Percentiles rank a stretch among this genome's conserved stretches.
Conservation (phyloP, 2,888 invertebrate genomes). For the Dasysyrphus albostriatus region DNA sequence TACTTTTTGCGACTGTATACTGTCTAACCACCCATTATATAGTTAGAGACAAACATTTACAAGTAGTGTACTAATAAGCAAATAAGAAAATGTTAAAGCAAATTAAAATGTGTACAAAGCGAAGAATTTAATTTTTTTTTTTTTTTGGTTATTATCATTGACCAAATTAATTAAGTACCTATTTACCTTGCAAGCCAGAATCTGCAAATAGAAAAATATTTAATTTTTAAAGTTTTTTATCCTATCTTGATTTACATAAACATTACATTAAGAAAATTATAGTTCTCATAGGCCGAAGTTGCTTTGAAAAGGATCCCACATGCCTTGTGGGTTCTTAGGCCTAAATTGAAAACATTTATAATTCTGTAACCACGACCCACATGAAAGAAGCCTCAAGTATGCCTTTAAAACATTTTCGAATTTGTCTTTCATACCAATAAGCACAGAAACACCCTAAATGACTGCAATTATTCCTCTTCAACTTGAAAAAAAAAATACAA, state of each 20-base stretch:
- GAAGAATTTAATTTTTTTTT: neutral
- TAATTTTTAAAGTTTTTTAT: slow-evolving; percentile 26
- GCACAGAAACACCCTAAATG: neutral
- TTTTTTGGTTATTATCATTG: slow-evolving; percentile 18
- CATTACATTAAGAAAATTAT: slow-evolving; percentile 36
- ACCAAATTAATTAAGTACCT: slow-evolving; percentile 53
- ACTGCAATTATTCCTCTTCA: neutral
- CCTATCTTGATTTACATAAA: slow-evolving; percentile 39
- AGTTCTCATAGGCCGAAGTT: slow-evolving; percentile 25
- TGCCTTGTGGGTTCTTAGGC: neutral
- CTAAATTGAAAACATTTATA: neutral
- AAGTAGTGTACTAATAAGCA: neutral
- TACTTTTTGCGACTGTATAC: neutral
- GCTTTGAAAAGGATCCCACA: slow-evolving; percentile 1
- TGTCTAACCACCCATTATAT: neutral
- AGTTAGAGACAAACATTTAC: slow-evolving; percentile 11
- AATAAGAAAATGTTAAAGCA: slow-evolving; percentile 7
- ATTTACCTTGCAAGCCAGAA: slow-evolving; percentile 74
- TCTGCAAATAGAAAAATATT: slow-evolving; percentile 70
- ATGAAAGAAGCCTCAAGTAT: neutral
- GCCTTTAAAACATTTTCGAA: neutral
- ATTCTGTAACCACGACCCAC: neutral
- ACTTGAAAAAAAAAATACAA: neutral
- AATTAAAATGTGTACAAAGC: slow-evolving; percentile 19
- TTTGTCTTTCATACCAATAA: slow-evolving; percentile 4